Evolutionary conservation across 1,140 invertebrate genomes (phyloP).

Genomic region (Sycophaga agraensis): DNA sequence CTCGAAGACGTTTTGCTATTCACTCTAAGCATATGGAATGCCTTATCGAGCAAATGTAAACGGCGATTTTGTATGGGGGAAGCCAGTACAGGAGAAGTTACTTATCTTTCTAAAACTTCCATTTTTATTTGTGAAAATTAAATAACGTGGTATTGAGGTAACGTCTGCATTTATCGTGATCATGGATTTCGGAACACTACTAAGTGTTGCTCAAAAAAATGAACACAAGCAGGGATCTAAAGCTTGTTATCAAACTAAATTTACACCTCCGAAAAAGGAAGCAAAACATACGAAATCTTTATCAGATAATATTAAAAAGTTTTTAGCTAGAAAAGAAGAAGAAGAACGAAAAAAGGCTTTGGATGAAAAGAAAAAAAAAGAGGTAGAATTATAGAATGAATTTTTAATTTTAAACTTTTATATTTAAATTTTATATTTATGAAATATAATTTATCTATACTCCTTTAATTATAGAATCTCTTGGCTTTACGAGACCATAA

Average conservation of each 20-base stretch:
- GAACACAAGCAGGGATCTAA: constrained; percentile 46
- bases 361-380: constrained; percentile 67
- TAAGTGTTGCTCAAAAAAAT: constrained; percentile 65
- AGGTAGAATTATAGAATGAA: constrained; percentile 55
- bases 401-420: not conserved
- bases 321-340: constrained; percentile 76
- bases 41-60: not conserved
- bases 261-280: constrained; percentile 80
- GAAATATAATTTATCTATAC: not conserved
- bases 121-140: not conserved
- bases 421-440: too few relatives aligned
- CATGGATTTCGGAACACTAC: constrained; percentile 67
- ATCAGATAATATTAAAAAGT: constrained; percentile 79
- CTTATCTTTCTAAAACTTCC: not conserved
- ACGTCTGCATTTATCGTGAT: not conserved
- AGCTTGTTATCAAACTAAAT: constrained; percentile 73
- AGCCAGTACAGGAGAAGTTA: not conserved
- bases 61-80: not conserved
- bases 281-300: constrained; percentile 67
- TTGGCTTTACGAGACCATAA: constrained; percentile 74
- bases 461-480: constrained; percentile 58
- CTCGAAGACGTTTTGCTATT: too few relatives aligned
- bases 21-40: too few relatives aligned
- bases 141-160: not conserved
- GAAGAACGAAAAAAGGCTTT: constrained; percentile 70